Evolutionary conservation across 2,888 invertebrate species (phyloP).

Genomic region (Drosophila merina): DNA sequence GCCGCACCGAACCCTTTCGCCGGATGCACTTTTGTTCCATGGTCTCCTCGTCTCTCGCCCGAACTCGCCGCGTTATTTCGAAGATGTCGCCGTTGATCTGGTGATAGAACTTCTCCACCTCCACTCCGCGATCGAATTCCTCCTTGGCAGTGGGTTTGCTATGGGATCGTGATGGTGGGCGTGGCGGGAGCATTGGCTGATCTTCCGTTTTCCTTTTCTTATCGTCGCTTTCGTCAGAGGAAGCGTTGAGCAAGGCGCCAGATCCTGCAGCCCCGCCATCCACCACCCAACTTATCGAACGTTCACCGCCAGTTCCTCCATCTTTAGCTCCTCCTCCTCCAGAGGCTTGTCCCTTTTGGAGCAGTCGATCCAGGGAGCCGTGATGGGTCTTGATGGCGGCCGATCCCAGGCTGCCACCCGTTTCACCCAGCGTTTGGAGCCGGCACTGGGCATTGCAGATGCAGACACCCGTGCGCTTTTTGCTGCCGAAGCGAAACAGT

Average conservation of each 20-base stretch:
- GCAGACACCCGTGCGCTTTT: conserved; percentile 82
- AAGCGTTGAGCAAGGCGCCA: conserved; percentile 67
- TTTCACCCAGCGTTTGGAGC: conserved; percentile 79
- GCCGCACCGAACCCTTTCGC: conserved; percentile 78
- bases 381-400: conserved; percentile 82
- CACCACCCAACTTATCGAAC: conserved; percentile 77
- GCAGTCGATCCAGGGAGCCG: conserved; percentile 82
- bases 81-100: conserved; percentile 84
- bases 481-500: conserved; percentile 83
- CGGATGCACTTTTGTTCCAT: conserved; percentile 83
- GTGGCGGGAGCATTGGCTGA: conserved; percentile 55
- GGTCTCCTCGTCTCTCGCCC: conserved; percentile 82
- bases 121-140: conserved; percentile 83
- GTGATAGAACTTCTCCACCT: conserved; percentile 84
- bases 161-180: conserved; percentile 71
- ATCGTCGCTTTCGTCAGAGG: conserved; percentile 76
- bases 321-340: conserved; percentile 35
- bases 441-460: conserved; percentile 84
- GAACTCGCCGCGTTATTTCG: conserved; percentile 82
- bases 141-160: conserved; percentile 71
- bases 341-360: conserved; percentile 76
- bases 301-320: conserved; percentile 60
- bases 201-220: conserved; percentile 60
- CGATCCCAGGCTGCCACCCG: conserved; percentile 64
- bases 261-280: conserved; percentile 73